A percentile compares a stretch with the other conserved stretches of the same genome.
phyloP scores from a whole-genome alignment of 2,888 invertebrate species.

The Parasteatoda lunata region DNA sequence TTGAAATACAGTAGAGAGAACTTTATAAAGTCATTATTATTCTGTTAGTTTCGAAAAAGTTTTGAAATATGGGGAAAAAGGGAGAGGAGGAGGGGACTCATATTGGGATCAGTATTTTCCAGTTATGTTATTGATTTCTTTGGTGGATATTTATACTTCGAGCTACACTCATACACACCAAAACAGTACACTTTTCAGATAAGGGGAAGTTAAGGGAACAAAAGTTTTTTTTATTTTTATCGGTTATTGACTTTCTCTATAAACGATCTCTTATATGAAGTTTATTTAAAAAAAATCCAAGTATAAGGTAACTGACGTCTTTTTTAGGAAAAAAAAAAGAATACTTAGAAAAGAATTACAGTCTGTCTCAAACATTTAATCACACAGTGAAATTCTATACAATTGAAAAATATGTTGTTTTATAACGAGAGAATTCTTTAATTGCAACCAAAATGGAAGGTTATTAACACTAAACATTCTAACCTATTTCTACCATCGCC shows the following conservation, averaged over 20 bases:
- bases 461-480: too few species aligned
- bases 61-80: constrained; percentile 29
- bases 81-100: constrained; percentile 9
- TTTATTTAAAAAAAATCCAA: too few species aligned
- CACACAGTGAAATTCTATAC: too few species aligned
- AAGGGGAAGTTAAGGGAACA: constrained; percentile 7
- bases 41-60: constrained; percentile 14
- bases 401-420: too few species aligned
- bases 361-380: too few species aligned
- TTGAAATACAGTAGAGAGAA: constrained; percentile 50
- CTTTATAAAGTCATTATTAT: constrained; percentile 30
- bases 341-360: too few species aligned
- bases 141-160: constrained; percentile 47
- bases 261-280: not conserved
- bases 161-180: constrained; percentile 56
- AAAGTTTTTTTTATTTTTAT: constrained; percentile 17
- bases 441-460: too few species aligned
- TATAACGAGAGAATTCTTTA: too few species aligned
- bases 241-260: not conserved
- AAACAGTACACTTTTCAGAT: constrained; percentile 37
- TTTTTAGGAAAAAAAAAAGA: too few species aligned
- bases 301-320: too few species aligned
- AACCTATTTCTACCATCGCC: too few species aligned
- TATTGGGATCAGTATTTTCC: constrained; percentile 53
- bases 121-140: constrained; percentile 52